These are phyloP conservation scores for Podarcis lilfordi DNA, from an alignment of 2,797 vertebrate genomes.

Conservation along the genomic window DNA sequence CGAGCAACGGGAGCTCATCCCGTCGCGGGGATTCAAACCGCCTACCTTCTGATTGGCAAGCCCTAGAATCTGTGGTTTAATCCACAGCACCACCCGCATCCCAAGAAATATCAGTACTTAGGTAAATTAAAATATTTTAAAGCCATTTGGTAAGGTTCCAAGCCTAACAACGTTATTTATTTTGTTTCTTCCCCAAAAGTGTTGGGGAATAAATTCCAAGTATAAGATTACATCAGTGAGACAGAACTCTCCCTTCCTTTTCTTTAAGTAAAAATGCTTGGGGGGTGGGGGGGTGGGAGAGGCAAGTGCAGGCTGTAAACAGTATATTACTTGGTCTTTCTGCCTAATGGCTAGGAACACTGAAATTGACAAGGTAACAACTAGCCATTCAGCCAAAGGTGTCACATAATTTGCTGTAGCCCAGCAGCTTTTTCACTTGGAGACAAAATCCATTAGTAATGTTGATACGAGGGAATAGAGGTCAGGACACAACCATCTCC, in stretches of 20 bases:
- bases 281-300: background rate
- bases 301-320: conserved; percentile 42
- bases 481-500: background rate
- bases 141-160: background rate
- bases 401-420: conserved; percentile 36
- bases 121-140: background rate
- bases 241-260: background rate
- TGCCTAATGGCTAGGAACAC: conserved; percentile 38
- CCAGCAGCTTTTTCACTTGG: conserved; percentile 45
- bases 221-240: conserved; percentile 24
- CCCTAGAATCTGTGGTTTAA: no score
- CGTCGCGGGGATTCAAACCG: no score
- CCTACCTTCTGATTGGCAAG: no score
- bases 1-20: no score
- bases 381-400: conserved; percentile 21
- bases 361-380: conserved; percentile 46
- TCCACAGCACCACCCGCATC: no score
- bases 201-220: background rate
- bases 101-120: background rate
- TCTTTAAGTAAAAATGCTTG: conserved; percentile 32
- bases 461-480: conserved; percentile 41
- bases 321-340: conserved; percentile 49
- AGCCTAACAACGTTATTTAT: background rate
- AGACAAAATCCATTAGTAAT: conserved; percentile 48
- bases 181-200: conserved; percentile 3